phyloP scores from a whole-genome alignment of 2,888 invertebrate genomes.

The Coelopa pilipes region DNA sequence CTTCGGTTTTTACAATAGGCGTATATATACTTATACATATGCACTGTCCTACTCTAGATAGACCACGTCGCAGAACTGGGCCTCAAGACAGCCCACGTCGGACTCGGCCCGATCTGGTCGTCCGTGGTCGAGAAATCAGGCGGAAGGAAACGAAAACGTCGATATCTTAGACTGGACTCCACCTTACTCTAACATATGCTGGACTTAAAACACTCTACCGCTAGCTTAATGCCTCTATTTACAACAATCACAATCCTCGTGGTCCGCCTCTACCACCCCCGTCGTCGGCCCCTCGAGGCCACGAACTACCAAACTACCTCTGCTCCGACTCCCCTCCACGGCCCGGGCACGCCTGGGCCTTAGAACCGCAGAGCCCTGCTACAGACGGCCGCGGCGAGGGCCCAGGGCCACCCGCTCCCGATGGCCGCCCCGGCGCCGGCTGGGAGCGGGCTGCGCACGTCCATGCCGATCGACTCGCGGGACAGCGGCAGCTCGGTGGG shows the following conservation, averaged over 20 bases:
- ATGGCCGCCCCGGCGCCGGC: conserved; percentile 6
- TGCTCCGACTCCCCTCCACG: background rate
- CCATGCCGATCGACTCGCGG: conserved; percentile 67
- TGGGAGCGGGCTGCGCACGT: conserved; percentile 58
- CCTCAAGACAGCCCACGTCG: too few species aligned
- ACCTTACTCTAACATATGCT: background rate
- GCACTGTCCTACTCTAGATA: too few species aligned
- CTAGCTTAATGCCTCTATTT: conserved; percentile 18
- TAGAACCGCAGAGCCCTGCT: conserved; percentile 9
- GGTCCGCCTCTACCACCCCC: too few species aligned
- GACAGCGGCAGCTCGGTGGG: conserved; percentile 73
- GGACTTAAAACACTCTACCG: conserved; percentile 11
- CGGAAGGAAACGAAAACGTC: too few species aligned
- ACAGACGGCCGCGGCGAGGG: background rate
- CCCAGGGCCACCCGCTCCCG: conserved; percentile 37
- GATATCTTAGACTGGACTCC: too few species aligned
- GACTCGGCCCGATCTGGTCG: too few species aligned
- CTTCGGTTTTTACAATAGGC: conserved; percentile 26
- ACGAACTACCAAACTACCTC: too few species aligned
- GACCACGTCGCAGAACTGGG: too few species aligned
- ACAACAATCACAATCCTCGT: too few species aligned
- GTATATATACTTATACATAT: too few species aligned
- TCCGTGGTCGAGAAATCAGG: too few species aligned
- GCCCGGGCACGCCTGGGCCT: background rate
- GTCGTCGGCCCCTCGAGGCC: too few species aligned